phyloP scores from a whole-genome alignment of 2,888 invertebrate genomes.

The Megamerina dolium region DNA sequence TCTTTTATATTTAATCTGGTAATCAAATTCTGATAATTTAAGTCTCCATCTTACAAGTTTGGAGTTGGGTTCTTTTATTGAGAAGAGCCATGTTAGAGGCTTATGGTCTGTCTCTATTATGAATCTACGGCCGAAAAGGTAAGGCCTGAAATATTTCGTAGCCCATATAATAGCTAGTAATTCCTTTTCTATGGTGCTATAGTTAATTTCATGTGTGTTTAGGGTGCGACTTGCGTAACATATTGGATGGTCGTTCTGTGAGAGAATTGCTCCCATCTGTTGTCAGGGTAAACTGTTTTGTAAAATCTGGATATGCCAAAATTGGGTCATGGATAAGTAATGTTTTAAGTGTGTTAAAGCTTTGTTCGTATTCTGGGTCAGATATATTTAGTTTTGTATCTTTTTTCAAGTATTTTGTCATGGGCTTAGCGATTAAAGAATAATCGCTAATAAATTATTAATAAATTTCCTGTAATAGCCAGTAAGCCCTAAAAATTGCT shows the following conservation, averaged over 20 bases:
- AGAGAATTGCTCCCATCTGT: slow-evolving; percentile 17
- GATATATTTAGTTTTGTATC: slow-evolving; percentile 15
- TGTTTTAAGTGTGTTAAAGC: slow-evolving; percentile 12
- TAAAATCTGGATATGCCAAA: too few species aligned
- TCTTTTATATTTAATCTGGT: slow-evolving; percentile 12
- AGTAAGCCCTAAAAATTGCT: too few species aligned
- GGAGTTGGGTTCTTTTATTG: too few species aligned
- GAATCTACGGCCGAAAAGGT: slow-evolving; percentile 11
- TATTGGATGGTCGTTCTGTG: slow-evolving; percentile 12
- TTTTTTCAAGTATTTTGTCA: too few species aligned
- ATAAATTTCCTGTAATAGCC: too few species aligned
- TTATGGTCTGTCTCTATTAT: too few species aligned
- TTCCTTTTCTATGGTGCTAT: slow-evolving; percentile 15
- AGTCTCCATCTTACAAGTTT: too few species aligned
- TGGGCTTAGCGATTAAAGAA: too few species aligned
- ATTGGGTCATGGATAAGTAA: slow-evolving; percentile 16
- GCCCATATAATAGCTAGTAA: too few species aligned
- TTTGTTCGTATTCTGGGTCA: slow-evolving; percentile 8
- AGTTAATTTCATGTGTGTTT: slow-evolving; percentile 13
- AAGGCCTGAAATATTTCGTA: too few species aligned
- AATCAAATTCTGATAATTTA: slow-evolving; percentile 14
- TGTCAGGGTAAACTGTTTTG: slow-evolving; percentile 17
- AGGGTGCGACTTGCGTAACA: slow-evolving; percentile 13
- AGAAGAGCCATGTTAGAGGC: too few species aligned
- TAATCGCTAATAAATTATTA: slow-evolving; percentile 18